Evolutionary conservation across 1,140 invertebrate genomes (phyloP), one percentile per base, ranked within the genome.

Genomic region (Sitobion miscanthi): DNA sequence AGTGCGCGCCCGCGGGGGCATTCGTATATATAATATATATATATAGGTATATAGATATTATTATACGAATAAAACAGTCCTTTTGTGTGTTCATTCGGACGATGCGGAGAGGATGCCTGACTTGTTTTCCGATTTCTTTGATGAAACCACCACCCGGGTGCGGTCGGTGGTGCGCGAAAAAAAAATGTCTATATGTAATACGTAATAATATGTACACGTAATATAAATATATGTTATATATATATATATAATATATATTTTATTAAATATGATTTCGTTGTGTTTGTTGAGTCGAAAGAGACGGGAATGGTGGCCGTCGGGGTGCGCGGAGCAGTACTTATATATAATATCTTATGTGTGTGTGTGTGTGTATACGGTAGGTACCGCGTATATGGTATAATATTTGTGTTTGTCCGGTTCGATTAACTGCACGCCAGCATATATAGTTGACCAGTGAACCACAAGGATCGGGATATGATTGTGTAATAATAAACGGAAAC

Each of bases 261-360:
- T 42, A 92, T 93, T 82, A 82, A 82, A 93, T 85, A 86, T 45
- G 42, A 93, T 93, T 93, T 93, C 82, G 91, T 86, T 85, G 77
- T 93, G 91, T 93, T 93, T 93, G 91, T 93, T 85, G 91, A 86
- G 57, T 93, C 91, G 91, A 83, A 92, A 92, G 35, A 91, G 69
- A 91, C 69, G 49, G 52, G 49, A 89, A 57, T 54, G 88, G 52
- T 38, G 9, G 20, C 9, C 21, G 25, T 23, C 35, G 49, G 82
- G 35, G 47, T 38, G 35, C 49, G 49, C 49, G 21, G n/a, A 88
- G 17, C 54, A 35, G 47, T 89, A 49, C 30, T 20, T 20, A 4
- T 69, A 77, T 17, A 52, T 47, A 47, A 47, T 47, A 47, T 8
- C 9, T 47, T 21, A 8, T 83, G 7, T 83, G 38, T 83, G 38